These are phyloP conservation scores for Haplochromis burtoni DNA, from an alignment of 2,113 vertebrate species.

Conservation along the genomic window DNA sequence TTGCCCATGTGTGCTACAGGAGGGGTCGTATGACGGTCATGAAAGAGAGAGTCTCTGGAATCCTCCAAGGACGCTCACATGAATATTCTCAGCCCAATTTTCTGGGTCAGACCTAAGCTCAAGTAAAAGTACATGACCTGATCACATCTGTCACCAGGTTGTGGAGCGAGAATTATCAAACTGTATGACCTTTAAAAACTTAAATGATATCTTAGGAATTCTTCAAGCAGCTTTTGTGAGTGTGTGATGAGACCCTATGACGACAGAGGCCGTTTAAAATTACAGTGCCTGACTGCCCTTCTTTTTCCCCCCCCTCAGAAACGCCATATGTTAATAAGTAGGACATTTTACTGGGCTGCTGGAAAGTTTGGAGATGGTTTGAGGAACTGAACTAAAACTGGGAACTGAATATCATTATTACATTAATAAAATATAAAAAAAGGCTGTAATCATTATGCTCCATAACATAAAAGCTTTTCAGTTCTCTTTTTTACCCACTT, in stretches of 20 bases:
- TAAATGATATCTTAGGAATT: constrained; percentile 25
- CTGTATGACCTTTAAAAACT: constrained; percentile 45
- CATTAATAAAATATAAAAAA: background rate
- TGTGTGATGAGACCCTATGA: background rate
- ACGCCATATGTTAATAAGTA: constrained; percentile 21
- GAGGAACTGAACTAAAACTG: background rate
- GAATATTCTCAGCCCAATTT: constrained; percentile 64
- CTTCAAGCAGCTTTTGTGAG: constrained; percentile 13
- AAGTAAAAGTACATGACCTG: constrained; percentile 41
- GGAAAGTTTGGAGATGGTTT: background rate
- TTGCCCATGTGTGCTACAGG: constrained; percentile 63
- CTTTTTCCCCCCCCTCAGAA: background rate
- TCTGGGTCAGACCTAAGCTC: constrained; percentile 46
- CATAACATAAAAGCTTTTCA: background rate
- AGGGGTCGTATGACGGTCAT: constrained; percentile 65
- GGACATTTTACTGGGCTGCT: constrained; percentile 18
- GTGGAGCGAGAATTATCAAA: constrained; percentile 26
- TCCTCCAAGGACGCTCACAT: constrained; percentile 50
- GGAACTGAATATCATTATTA: background rate
- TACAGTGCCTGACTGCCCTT: background rate
- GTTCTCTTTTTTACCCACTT: background rate
- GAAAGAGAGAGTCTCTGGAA: constrained; percentile 38
- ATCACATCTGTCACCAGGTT: constrained; percentile 56
- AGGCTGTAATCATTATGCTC: background rate
- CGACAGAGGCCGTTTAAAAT: background rate